Percentiles rank a stretch among this genome's conserved stretches.
Evolutionary conservation across 2,797 vertebrate genomes (phyloP).

Genomic region (Pristis pectinata): DNA sequence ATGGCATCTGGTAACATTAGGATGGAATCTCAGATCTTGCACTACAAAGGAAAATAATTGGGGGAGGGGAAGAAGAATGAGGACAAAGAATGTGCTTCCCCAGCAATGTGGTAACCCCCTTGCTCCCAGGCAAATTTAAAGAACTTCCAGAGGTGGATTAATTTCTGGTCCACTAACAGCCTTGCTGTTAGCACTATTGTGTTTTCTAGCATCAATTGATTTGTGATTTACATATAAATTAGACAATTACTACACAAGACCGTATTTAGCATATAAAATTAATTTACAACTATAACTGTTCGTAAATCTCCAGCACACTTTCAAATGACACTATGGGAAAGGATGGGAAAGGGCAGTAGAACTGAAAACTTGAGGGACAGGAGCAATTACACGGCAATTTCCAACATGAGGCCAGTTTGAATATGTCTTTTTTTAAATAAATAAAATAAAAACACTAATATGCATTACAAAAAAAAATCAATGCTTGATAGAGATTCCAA

Average conservation of each 20-base stretch:
- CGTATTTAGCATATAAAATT: slow-evolving; percentile 37
- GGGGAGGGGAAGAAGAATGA: slow-evolving; percentile 1
- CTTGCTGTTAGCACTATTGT: slow-evolving; percentile 34
- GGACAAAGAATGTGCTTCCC: slow-evolving; percentile 20
- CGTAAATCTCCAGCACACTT: neutral
- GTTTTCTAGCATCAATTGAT: slow-evolving; percentile 36
- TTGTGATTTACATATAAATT: slow-evolving; percentile 39
- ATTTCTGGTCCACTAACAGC: slow-evolving; percentile 35
- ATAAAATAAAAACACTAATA: neutral
- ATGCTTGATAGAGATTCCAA: neutral
- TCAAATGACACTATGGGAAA: neutral
- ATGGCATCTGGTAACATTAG: neutral
- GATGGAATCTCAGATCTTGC: neutral
- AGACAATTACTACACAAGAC: slow-evolving; percentile 38
- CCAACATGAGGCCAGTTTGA: neutral
- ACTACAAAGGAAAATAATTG: neutral
- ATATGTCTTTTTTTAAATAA: neutral
- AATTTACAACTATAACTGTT: slow-evolving; percentile 25
- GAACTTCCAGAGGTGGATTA: slow-evolving; percentile 37
- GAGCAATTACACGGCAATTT: neutral
- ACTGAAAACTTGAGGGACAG: neutral
- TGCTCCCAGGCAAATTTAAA: slow-evolving; percentile 35
- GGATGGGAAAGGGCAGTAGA: neutral
- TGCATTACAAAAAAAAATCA: neutral
- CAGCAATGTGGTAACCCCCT: slow-evolving; percentile 2